Conservation (phyloP, 2,888 invertebrate genomes). For the Auanema freiburgensis region DNA sequence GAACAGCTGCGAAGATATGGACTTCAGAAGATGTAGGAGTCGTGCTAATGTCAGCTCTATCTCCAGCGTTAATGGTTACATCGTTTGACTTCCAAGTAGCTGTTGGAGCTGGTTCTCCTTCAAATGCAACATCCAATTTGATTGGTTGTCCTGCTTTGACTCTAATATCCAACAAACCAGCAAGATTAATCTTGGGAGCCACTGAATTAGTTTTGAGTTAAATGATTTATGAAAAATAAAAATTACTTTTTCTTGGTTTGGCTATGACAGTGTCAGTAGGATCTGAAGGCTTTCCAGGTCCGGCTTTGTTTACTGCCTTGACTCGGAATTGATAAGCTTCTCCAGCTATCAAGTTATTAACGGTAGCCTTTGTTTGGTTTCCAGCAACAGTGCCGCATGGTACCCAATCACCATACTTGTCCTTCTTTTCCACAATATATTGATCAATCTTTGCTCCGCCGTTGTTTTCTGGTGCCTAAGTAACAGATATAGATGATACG, state of each 20-base stretch:
- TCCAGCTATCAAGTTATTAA: conserved; percentile 84
- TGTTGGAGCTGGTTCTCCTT: conserved; percentile 89
- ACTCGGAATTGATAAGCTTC: conserved; percentile 82
- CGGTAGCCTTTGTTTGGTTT: conserved; percentile 71
- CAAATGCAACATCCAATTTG: conserved; percentile 88
- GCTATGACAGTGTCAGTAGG: conserved; percentile 84
- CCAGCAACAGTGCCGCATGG: conserved; percentile 61
- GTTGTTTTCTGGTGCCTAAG: conserved; percentile 80
- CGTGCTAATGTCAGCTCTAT: conserved; percentile 75
- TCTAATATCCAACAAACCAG: conserved; percentile 82
- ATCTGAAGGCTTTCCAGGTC: conserved; percentile 85
- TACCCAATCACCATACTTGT: conserved; percentile 63
- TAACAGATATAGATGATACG: background rate
- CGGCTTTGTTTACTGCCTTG: conserved; percentile 77
- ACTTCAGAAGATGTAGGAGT: conserved; percentile 67
- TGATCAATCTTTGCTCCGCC: conserved; percentile 81
- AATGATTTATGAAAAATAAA: background rate
- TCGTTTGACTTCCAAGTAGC: conserved; percentile 80
- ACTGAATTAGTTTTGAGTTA: conserved; percentile 65
- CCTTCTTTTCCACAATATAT: conserved; percentile 65
- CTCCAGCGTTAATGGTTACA: conserved; percentile 73
- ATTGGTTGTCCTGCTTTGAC: conserved; percentile 89
- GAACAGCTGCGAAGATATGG: conserved; percentile 47
- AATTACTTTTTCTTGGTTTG: conserved; percentile 69
- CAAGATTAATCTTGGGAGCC: conserved; percentile 86